Evolutionary conservation across 2,888 invertebrate species (phyloP), one percentile per base, ranked within the genome.

Genomic region (Platypus cylindrus): DNA sequence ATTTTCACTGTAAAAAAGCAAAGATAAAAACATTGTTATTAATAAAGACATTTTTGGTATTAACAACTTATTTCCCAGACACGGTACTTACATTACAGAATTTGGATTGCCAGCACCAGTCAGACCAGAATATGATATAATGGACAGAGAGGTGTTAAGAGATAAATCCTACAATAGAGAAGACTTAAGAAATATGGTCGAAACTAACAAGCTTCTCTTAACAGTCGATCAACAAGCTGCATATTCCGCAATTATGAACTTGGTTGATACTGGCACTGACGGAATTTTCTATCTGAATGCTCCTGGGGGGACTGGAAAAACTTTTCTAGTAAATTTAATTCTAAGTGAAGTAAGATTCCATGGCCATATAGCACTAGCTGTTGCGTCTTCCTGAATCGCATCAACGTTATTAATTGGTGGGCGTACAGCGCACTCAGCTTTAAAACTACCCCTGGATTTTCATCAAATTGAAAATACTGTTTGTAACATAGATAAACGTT

Each of bases 301-400:
- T 34, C 38, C 40, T 1, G 38, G 40, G 11, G 37, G 38, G 5
- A 40, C 43, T 5, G 38, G 31, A 12, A 42, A 42, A 32, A 42
- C 37, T 13, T 37, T 34, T 23, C 17, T 39, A 11, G 34, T 37
- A n/a, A 31, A 30, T 27, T 32, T 37, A 22, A 24, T 23, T 3
- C 12, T 30, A 15, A 16, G 16, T n/a, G 29, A 34, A 29, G 25
- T 28, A 5, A 14, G 23, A 17, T 11, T 5, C n/a, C 5, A 22
- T 3, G 2, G 28, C 5, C 14, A 11, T 7, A 30, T 35, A 17
- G 35, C 30, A 9, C 7, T 30, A 4, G 35, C 30, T n/a, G 30
- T 17, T 15, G 35, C 35, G 3, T 35, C 30, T 2, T 40, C 32
- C 8, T 29, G 31, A 17, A 41, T 41, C 29, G 37, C 35, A 12